Base-by-base conservation (phyloP, 2,797 vertebrate genomes). In the Gymnodraco acuticeps region DNA sequence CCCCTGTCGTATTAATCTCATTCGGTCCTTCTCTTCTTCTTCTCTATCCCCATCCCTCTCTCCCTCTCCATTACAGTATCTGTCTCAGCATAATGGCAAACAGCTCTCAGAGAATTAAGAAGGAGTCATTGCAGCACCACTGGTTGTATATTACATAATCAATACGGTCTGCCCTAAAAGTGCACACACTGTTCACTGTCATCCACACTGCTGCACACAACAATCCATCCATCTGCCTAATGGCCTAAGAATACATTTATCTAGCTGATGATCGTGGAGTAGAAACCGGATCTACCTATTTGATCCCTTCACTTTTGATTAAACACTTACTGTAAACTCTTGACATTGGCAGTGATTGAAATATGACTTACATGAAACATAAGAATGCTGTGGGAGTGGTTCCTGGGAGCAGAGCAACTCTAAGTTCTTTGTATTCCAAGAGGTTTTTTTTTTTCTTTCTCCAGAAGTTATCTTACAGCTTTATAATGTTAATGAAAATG, bases 101-200 rank as follows among this genome's bases (percentile, higher is more conserved):
- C 42, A 66, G 75, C 79, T 87, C 80, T 91, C 68, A 85, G 78
- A 69, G 66, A 88, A 89, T 87, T 87, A 89, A 82, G 60, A 66
- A 64, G 73, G 72, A 83, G 74, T 73, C 81, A 56, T 76, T 87
- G 85, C 77, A 76, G 78, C 62, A 76, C 58, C 42, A 60, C 63
- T 59, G 70, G 58, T 74, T 70, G 63, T 89, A 87, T 84, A 90
- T 91, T 82, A 88, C 73, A 80, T 72, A 84, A 91, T 93, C 89
- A 82, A 93, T 93, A 88, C 59, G 43, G 61, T 84, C 72, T 53
- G 76, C 65, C 62, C 31, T 75, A 75, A 80, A 88, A 87, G 58
- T 78, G 72, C 81, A 81, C 67, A 84, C 72, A 76, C 63, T 66
- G 52, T 83, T 82, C 73, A 75, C 55, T 59, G 69, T 53, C 63